Conservation (phyloP, 92 coral and sea anemone genomes). For the Parazoanthus swiftii region DNA sequence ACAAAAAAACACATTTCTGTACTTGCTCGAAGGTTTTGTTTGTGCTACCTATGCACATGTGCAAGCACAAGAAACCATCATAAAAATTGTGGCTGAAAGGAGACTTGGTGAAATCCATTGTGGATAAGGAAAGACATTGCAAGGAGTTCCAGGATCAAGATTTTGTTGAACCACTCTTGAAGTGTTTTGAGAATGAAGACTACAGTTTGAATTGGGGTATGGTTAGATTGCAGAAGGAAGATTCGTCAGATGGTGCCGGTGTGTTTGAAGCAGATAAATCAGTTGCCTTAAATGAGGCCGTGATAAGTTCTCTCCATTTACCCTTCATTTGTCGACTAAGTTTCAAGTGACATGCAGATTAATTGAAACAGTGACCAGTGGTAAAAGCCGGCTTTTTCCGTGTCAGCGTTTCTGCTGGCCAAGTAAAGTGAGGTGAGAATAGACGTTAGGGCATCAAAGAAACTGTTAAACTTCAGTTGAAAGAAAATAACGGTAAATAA, state of each 20-base stretch:
- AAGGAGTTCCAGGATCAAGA: not conserved
- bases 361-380: not conserved
- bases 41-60: not conserved
- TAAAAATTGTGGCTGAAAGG: not conserved
- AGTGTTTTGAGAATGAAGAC: constrained; percentile 5
- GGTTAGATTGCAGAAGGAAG: not conserved
- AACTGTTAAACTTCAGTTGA: not conserved
- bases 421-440: constrained; percentile 26
- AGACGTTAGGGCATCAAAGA: not conserved
- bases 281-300: not conserved
- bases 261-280: not conserved
- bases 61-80: not conserved
- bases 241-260: not conserved
- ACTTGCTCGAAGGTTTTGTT: not conserved
- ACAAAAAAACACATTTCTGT: not conserved
- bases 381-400: not conserved
- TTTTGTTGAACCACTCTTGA: not conserved
- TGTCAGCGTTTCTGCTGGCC: constrained; percentile 8
- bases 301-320: not conserved
- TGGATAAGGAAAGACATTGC: not conserved
- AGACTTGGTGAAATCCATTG: not conserved
- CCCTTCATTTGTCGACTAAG: not conserved
- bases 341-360: not conserved
- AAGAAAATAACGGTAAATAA: not conserved
- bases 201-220: not conserved